These are phyloP conservation scores for Silurus glanis DNA, from an alignment of 2,113 vertebrate species.

Conservation along the genomic window DNA sequence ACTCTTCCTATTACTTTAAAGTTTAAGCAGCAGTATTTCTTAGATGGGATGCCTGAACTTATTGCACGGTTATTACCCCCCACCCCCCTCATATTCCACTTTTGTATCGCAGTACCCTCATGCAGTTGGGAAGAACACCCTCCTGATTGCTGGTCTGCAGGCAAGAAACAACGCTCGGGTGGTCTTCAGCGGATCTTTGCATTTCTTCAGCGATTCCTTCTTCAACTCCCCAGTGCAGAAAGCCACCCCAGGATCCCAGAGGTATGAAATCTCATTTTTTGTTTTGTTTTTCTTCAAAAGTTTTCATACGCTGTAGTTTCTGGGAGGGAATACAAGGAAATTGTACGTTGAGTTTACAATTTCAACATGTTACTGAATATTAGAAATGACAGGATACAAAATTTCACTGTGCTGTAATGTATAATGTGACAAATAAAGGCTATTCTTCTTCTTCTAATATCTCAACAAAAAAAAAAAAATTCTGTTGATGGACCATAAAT, in stretches of 20 bases:
- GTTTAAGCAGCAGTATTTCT: background rate
- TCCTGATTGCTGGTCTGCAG: constrained; percentile 93
- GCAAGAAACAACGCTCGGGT: constrained; percentile 95
- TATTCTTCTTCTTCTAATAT: no score
- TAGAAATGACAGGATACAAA: background rate
- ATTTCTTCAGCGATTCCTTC: constrained; percentile 96
- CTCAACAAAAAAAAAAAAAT: background rate
- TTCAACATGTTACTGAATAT: background rate
- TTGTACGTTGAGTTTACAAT: background rate
- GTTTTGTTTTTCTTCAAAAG: background rate
- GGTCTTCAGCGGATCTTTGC: constrained; percentile 92
- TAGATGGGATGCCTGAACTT: no score
- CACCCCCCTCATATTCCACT: background rate
- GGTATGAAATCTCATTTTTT: constrained; percentile 64
- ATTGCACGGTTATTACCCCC: background rate
- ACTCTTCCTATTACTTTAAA: background rate
- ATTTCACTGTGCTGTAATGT: no score
- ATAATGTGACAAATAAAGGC: no score
- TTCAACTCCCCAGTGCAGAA: constrained; percentile 95
- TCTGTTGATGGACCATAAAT: background rate
- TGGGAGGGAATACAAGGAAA: background rate
- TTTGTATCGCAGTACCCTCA: constrained; percentile 84
- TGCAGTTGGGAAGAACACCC: constrained; percentile 94
- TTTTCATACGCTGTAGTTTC: background rate
- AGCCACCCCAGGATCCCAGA: constrained; percentile 80